These are phyloP conservation scores for Leptinotarsa haldemani DNA, from an alignment of 2,888 invertebrate species.

Conservation along the genomic window DNA sequence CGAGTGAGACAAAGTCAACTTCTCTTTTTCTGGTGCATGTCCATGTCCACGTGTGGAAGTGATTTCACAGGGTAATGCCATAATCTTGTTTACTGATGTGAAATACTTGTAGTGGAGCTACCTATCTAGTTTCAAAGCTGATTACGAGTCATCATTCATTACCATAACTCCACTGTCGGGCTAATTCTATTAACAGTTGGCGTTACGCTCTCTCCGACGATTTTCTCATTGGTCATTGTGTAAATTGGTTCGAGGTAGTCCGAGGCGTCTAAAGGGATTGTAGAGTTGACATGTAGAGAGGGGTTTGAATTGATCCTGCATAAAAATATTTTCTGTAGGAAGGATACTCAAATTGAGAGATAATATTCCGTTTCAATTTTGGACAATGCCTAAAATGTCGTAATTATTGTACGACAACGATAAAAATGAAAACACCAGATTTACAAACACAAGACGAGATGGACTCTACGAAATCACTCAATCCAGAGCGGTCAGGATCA, in stretches of 20 bases:
- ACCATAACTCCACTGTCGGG: constrained; percentile 58
- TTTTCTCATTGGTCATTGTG: constrained; percentile 15
- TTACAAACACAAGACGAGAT: too few relatives aligned
- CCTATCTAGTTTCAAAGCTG: constrained; percentile 63
- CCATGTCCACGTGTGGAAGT: constrained; percentile 1
- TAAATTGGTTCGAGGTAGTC: neutral
- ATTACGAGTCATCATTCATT: constrained; percentile 65
- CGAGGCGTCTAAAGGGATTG: neutral
- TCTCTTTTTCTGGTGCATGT: neutral
- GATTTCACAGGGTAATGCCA: constrained; percentile 45
- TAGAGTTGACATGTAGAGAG: too few relatives aligned
- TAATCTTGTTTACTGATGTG: constrained; percentile 54
- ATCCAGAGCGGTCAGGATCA: too few relatives aligned
- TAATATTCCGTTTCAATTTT: too few relatives aligned
- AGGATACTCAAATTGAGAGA: too few relatives aligned
- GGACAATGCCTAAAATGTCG: too few relatives aligned
- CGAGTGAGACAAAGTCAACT: too few relatives aligned
- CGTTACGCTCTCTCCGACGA: constrained; percentile 9
- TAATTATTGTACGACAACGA: too few relatives aligned
- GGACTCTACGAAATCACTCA: too few relatives aligned
- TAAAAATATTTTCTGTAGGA: too few relatives aligned
- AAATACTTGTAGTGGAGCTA: constrained; percentile 56
- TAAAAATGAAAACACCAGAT: too few relatives aligned
- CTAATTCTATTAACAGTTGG: constrained; percentile 35
- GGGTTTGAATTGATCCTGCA: too few relatives aligned